Conservation (phyloP, 2,888 invertebrate genomes). For the Pilophorus perplexus region DNA sequence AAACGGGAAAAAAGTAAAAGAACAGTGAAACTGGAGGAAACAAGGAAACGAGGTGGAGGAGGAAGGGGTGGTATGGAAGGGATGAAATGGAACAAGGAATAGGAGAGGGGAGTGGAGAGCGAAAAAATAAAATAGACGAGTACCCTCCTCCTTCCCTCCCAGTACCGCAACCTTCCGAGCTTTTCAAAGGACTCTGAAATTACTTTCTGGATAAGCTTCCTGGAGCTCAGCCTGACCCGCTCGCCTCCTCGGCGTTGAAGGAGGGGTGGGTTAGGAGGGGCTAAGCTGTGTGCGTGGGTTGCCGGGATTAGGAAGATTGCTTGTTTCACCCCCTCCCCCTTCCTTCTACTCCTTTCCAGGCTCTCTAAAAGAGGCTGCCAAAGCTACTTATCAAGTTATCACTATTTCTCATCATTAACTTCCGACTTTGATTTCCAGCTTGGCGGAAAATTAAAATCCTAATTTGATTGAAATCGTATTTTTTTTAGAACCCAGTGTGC, state of each 20-base stretch:
- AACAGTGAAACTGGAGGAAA: conserved; percentile 1
- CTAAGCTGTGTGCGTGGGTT: conserved; percentile 39
- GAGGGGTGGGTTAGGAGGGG: not conserved
- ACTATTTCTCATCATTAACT: conserved; percentile 42
- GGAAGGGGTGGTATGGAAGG: too few species aligned
- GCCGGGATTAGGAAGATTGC: conserved; percentile 41
- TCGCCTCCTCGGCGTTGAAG: conserved; percentile 29
- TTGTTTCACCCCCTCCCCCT: conserved; percentile 41
- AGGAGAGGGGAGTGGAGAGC: conserved; percentile 1
- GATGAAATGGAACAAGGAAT: not conserved
- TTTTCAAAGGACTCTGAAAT: conserved; percentile 51
- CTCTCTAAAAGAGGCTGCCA: conserved; percentile 8
- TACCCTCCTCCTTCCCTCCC: conserved; percentile 30
- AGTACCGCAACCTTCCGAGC: conserved; percentile 44
- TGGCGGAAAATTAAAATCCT: conserved; percentile 23
- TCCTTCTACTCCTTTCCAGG: not conserved
- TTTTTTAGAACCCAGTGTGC: too few species aligned
- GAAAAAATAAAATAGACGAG: conserved; percentile 48
- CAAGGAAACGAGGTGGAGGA: conserved; percentile 7
- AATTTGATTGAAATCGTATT: too few species aligned
- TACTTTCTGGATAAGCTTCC: conserved; percentile 51
- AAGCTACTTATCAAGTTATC: conserved; percentile 42
- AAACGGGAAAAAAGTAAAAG: too few species aligned
- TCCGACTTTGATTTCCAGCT: conserved; percentile 17
- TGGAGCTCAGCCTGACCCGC: too few species aligned